phyloP scores from a whole-genome alignment of 1,140 invertebrate species.

The Trichoplusia ni region DNA sequence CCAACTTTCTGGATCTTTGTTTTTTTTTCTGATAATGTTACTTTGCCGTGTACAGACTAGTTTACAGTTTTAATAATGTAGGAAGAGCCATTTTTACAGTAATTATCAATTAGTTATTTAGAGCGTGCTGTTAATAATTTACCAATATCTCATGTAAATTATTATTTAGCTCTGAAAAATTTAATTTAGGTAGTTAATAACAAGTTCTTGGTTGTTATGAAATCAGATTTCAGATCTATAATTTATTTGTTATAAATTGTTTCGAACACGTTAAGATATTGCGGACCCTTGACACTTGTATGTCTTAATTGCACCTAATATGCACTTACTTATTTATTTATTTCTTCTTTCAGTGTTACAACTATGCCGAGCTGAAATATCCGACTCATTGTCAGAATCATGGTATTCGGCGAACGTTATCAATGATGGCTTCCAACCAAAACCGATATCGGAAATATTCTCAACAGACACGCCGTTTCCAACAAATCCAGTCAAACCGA shows the following conservation, averaged over 20 bases:
- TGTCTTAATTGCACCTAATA: not conserved
- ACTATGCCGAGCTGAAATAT: conserved; percentile 69
- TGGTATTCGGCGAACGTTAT: conserved; percentile 74
- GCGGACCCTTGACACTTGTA: not conserved
- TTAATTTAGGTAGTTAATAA: not conserved
- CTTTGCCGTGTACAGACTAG: not conserved
- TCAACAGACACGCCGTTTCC: too few species aligned
- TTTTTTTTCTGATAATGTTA: not conserved
- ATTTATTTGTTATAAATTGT: too few species aligned
- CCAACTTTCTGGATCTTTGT: too few species aligned
- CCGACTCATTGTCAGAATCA: conserved; percentile 50
- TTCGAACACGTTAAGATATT: too few species aligned
- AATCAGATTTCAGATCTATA: too few species aligned
- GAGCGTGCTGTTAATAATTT: too few species aligned
- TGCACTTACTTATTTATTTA: conserved; percentile 20
- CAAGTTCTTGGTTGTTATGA: too few species aligned
- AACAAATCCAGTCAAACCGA: too few species aligned
- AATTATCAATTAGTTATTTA: too few species aligned
- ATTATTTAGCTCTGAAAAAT: too few species aligned
- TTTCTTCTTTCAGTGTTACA: conserved; percentile 70
- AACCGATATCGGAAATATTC: conserved; percentile 71
- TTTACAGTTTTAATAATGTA: conserved; percentile 8
- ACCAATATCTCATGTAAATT: too few species aligned
- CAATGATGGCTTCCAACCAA: conserved; percentile 68
- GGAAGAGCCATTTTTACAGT: too few species aligned